A percentile compares a stretch with the other conserved stretches of the same genome.
phyloP scores from a whole-genome alignment of 2,888 invertebrate species.

The Notodonta dromedarius region DNA sequence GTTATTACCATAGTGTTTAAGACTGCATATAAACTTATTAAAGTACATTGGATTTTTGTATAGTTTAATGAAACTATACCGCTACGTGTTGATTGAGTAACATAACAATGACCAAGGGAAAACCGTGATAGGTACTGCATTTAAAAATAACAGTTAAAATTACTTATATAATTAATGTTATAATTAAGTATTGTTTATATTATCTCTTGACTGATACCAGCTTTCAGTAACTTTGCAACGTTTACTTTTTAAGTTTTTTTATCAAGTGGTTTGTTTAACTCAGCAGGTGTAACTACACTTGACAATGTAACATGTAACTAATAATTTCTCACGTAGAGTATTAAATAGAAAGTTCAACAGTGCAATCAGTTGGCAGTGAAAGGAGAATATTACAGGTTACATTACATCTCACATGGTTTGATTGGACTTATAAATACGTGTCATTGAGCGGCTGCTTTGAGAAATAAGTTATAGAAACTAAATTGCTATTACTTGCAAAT shows the following conservation, averaged over 20 bases:
- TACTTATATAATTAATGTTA: too few relatives aligned
- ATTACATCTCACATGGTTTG: conserved; percentile 54
- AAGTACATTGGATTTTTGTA: too few relatives aligned
- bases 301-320: conserved; percentile 41
- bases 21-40: too few relatives aligned
- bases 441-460: neutral
- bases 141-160: too few relatives aligned
- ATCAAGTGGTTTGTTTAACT: neutral
- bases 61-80: too few relatives aligned
- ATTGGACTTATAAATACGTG: conserved; percentile 48
- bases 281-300: neutral
- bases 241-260: neutral
- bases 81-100: too few relatives aligned
- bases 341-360: conserved; percentile 76
- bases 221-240: too few relatives aligned
- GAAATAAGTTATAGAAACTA: neutral
- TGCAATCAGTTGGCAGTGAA: conserved; percentile 70
- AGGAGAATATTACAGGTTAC: conserved; percentile 66
- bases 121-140: too few relatives aligned
- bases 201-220: too few relatives aligned
- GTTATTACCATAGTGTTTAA: neutral
- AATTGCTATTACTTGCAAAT: neutral
- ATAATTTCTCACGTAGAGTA: conserved; percentile 59
- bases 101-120: too few relatives aligned
- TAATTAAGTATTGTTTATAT: too few relatives aligned